Conservation (phyloP, 23 tunicate species). For the Clavelina lepadiformis region DNA sequence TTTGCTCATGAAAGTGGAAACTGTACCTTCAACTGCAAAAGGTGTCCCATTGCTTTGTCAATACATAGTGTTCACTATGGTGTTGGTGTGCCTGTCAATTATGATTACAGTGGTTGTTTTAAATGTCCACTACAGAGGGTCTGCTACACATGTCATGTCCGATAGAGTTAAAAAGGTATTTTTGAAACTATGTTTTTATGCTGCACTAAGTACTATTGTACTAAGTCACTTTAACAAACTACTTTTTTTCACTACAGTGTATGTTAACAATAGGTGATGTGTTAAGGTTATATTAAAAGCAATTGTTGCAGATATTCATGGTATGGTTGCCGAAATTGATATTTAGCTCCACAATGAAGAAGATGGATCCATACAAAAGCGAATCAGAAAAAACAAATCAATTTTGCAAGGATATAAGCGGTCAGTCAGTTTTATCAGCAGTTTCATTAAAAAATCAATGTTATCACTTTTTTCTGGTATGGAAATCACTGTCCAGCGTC, state of each 20-base stretch:
- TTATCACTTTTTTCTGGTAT: no score
- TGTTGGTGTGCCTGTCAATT: conserved; percentile 85
- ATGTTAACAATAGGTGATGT: neutral
- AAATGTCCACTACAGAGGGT: conserved; percentile 89
- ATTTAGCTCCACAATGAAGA: conserved; percentile 82
- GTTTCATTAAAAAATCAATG: no score
- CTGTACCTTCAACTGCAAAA: conserved; percentile 95
- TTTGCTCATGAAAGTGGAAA: conserved; percentile 86
- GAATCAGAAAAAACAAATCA: conserved; percentile 19
- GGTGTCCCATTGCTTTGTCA: conserved; percentile 94
- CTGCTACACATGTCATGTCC: conserved; percentile 90
- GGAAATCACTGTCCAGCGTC: no score
- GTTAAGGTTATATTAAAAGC: neutral
- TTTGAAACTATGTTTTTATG: no score
- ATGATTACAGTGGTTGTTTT: conserved; percentile 85
- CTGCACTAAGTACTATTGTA: no score
- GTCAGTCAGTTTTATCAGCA: no score
- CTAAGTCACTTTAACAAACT: no score
- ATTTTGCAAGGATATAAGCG: conserved; percentile 53
- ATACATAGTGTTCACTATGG: conserved; percentile 96
- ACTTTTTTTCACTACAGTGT: no score
- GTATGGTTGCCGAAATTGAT: conserved; percentile 79
- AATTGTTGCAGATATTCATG: conserved; percentile 69
- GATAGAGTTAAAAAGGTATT: conserved; percentile 76
- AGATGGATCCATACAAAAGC: conserved; percentile 54